Base-by-base conservation (phyloP, 2,888 invertebrate genomes). In the Blastobasis adustella region DNA sequence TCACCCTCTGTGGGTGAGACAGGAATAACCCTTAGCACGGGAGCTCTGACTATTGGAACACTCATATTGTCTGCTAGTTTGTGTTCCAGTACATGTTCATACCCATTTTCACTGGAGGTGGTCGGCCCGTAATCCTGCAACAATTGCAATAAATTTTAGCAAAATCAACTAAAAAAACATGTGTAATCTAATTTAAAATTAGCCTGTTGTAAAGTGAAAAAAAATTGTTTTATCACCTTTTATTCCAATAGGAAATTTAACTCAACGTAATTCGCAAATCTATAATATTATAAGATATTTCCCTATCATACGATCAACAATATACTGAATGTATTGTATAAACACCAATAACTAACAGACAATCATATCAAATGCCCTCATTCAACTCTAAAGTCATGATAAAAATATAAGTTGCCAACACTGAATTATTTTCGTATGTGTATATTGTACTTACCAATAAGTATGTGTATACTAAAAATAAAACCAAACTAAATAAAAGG, bases 81-180 rank as follows among this genome's bases (percentile, higher is more conserved):
- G 67, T 82, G 79, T 69, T 85, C 89, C 82, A 83, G 76, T 65
- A 81, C 76, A 74, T 79, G 79, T 61, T 80, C 79, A 76, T 77
- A 84, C 56, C 82, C 78, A 75, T 79, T 82, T 79, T 87, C 85
- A 86, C 76, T 84, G 88, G 88, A 73, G 89, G 88, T 76, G 88
- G 88, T 70, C 87, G 88, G 84, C 88, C 89, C 85, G 80, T 85
- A 86, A 84, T 81, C 80, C 89, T 89, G 69, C 59, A 88, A 88
- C 75, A 84, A 82, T 52, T 59, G 55, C 60, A 56, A 53, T 61
- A 54, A 50, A 54, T 51, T 43, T 44, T 49, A 54, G 46, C 44
- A 53, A 57, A 52, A 23, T 51, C 6, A 55, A 40, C 1, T 40
- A 40, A 9, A 3, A 40, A 40, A 40, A 40, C 6, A 40, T 3